A percentile compares a stretch with the other conserved stretches of the same genome.
Conservation (phyloP, 2,888 invertebrate genomes). For the Argyra leucocephala region DNA sequence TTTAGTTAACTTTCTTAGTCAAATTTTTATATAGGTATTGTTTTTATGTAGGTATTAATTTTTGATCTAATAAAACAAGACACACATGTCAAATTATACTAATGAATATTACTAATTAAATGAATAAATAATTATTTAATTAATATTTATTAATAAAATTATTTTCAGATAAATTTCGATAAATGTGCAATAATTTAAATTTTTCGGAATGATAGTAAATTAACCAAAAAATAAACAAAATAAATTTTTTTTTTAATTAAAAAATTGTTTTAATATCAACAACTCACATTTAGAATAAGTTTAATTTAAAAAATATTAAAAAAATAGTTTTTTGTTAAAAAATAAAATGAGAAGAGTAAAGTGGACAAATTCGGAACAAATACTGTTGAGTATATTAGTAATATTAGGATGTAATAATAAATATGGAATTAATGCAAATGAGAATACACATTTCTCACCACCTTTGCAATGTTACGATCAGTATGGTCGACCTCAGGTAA, state of each 20-base stretch:
- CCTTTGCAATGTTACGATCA: slow-evolving; percentile 48
- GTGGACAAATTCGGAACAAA: slow-evolving; percentile 31
- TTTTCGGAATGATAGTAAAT: slow-evolving; percentile 9
- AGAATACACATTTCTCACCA: slow-evolving; percentile 37
- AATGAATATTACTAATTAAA: too few species aligned
- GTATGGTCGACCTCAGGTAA: slow-evolving; percentile 49
- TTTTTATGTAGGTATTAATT: too few species aligned
- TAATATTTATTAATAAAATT: too few species aligned
- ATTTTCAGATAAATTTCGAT: too few species aligned
- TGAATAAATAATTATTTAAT: too few species aligned
- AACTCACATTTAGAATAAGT: slow-evolving; percentile 13
- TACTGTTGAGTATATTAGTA: slow-evolving; percentile 26
- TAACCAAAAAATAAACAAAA: slow-evolving; percentile 23
- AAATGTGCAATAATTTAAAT: too few species aligned
- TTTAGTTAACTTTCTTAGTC: too few species aligned
- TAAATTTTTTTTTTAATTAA: slow-evolving; percentile 13
- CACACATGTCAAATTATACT: too few species aligned
- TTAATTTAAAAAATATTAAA: slow-evolving; percentile 14
- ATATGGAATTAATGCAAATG: slow-evolving; percentile 29
- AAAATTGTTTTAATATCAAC: slow-evolving; percentile 13
- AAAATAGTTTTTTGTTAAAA: too few species aligned
- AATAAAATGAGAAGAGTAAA: slow-evolving; percentile 34
- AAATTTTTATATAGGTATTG: too few species aligned
- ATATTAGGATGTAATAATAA: slow-evolving; percentile 24
- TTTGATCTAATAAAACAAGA: too few species aligned